A percentile compares a stretch with the other conserved stretches of the same genome.
These are phyloP conservation scores for Dicrostonyx torquatus DNA, from an alignment of 2,797 vertebrate species.

Conservation along the genomic window DNA sequence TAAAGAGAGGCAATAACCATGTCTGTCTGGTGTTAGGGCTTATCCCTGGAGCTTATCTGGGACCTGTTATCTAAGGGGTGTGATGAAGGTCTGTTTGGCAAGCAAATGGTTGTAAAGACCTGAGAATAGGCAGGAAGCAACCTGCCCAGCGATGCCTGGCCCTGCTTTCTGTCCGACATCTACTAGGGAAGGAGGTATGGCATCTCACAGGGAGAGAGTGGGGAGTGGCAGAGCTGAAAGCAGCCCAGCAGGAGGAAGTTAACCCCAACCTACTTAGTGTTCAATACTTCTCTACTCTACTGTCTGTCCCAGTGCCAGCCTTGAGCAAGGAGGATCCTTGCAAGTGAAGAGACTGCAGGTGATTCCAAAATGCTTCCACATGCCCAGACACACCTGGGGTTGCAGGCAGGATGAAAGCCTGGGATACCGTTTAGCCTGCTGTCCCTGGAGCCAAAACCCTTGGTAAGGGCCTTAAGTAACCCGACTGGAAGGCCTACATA, in stretches of 20 bases:
- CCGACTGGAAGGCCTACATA: not conserved
- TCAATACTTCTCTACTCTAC: too few species aligned
- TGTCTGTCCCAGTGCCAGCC: not conserved
- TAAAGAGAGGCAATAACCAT: too few species aligned
- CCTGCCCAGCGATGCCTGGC: not conserved
- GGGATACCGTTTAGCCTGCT: not conserved
- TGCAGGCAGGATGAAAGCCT: not conserved
- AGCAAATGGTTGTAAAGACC: not conserved
- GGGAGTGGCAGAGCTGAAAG: constrained; percentile 28
- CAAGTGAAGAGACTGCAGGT: not conserved
- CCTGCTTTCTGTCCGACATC: not conserved
- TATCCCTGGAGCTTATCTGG: not conserved
- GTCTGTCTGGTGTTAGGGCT: not conserved
- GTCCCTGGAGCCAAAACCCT: not conserved
- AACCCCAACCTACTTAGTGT: not conserved
- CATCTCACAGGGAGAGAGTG: not conserved
- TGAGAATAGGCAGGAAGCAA: not conserved
- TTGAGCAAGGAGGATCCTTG: not conserved
- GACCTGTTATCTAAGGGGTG: not conserved
- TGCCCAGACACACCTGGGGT: not conserved
- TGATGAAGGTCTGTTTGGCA: not conserved
- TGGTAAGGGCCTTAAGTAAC: not conserved
- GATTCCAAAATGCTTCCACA: not conserved
- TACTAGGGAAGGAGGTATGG: not conserved
- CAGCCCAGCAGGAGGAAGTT: not conserved